Percentiles rank a stretch among this genome's conserved stretches.
Conservation (phyloP, 2,888 invertebrate genomes). For the Teleogryllus oceanicus region DNA sequence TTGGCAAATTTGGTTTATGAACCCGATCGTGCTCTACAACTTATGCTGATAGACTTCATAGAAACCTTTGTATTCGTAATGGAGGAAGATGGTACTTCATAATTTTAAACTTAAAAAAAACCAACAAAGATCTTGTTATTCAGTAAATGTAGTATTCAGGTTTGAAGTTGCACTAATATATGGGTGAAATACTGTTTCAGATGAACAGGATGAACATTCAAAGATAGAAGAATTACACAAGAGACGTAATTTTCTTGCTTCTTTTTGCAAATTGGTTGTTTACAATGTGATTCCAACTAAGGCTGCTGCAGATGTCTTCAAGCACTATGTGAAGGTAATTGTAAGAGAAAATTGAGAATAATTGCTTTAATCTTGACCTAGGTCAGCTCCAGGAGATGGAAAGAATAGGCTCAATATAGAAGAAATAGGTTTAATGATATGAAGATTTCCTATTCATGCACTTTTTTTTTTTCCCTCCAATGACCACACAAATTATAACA, state of each 20-base stretch:
- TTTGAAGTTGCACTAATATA: too few relatives aligned
- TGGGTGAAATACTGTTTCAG: constrained; percentile 46
- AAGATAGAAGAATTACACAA: constrained; percentile 97
- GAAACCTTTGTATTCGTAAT: constrained; percentile 91
- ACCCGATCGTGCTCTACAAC: constrained; percentile 74
- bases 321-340: constrained; percentile 88
- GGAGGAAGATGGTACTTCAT: constrained; percentile 73
- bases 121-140: too few relatives aligned
- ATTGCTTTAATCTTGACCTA: too few relatives aligned
- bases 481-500: too few relatives aligned
- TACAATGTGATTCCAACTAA: constrained; percentile 94
- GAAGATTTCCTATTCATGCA: too few relatives aligned
- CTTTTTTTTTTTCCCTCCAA: too few relatives aligned
- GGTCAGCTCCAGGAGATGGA: too few relatives aligned
- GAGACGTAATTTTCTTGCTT: constrained; percentile 90
- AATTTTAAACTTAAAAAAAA: not conserved
- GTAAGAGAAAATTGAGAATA: too few relatives aligned
- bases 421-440: too few relatives aligned
- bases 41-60: constrained; percentile 83
- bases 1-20: constrained; percentile 66
- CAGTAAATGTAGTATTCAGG: too few relatives aligned
- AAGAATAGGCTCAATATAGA: too few relatives aligned
- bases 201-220: constrained; percentile 89
- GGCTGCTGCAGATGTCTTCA: constrained; percentile 90
- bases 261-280: constrained; percentile 95